These are phyloP conservation scores for Tortricodes alternella DNA, from an alignment of 2,888 invertebrate genomes.

Conservation along the genomic window DNA sequence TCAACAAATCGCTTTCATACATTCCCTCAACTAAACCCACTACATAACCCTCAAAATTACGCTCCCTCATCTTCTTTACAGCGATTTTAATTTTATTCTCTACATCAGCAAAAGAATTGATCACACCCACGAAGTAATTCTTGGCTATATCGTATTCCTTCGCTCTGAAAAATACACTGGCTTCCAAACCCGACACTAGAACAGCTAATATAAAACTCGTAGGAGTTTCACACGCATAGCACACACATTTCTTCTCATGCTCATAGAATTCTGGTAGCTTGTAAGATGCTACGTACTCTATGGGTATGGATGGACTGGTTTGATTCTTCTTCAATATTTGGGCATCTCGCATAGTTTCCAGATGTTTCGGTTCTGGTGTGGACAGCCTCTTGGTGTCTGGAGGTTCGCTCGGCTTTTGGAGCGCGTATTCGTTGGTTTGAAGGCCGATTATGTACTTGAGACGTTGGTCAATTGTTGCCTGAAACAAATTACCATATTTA, in stretches of 20 bases:
- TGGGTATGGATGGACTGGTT: slow-evolving; percentile 50
- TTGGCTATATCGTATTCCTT: slow-evolving; percentile 57
- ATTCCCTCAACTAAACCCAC: slow-evolving; percentile 41
- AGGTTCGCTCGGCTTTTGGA: slow-evolving; percentile 24
- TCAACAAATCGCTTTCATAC: slow-evolving; percentile 42
- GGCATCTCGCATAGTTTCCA: slow-evolving; percentile 61
- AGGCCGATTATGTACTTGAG: slow-evolving; percentile 62
- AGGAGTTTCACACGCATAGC: slow-evolving; percentile 55
- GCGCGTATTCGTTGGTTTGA: slow-evolving; percentile 44
- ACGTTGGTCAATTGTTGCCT: slow-evolving; percentile 63
- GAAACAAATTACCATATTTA: slow-evolving; percentile 22
- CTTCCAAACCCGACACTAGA: slow-evolving; percentile 50
- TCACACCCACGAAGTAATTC: slow-evolving; percentile 60
- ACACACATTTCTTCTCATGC: slow-evolving; percentile 50
- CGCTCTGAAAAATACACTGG: slow-evolving; percentile 55
- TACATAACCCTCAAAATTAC: slow-evolving; percentile 44
- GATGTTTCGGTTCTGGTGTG: slow-evolving; percentile 48
- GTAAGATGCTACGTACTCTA: slow-evolving; percentile 45
- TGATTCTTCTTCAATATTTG: slow-evolving; percentile 44
- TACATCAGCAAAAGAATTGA: slow-evolving; percentile 42
- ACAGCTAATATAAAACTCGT: slow-evolving; percentile 45
- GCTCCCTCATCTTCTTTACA: slow-evolving; percentile 38
- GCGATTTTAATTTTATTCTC: slow-evolving; percentile 32
- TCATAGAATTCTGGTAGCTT: slow-evolving; percentile 51
- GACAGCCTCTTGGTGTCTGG: slow-evolving; percentile 32